Evolutionary conservation across 2,888 invertebrate genomes (phyloP).

Genomic region (Hermodice carunculata): DNA sequence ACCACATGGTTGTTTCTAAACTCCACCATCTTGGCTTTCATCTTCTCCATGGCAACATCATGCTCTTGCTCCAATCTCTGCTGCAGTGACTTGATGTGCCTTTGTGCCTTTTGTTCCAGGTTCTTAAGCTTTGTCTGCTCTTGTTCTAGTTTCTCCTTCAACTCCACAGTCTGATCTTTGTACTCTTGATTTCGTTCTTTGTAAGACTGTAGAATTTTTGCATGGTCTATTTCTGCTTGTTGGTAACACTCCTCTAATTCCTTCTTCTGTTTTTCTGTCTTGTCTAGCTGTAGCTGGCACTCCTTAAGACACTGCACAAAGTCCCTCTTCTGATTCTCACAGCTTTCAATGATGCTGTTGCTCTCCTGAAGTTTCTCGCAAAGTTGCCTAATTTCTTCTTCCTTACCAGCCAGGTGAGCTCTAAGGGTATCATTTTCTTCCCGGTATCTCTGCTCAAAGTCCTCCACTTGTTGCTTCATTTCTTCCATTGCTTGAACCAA

Average conservation of each 20-base stretch:
- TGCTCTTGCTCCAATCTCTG: slow-evolving; percentile 48
- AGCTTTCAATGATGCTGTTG: no score
- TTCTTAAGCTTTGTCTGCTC: slow-evolving; percentile 14
- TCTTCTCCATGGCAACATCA: slow-evolving; percentile 48
- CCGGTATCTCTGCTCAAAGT: no score
- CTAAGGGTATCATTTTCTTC: no score
- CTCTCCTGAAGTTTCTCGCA: no score
- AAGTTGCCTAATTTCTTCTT: no score
- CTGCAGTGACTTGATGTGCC: slow-evolving; percentile 11
- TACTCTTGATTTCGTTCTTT: slow-evolving; percentile 45
- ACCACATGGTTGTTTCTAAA: slow-evolving; percentile 42
- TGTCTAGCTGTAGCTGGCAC: slow-evolving; percentile 3
- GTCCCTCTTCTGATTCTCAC: slow-evolving; percentile 2
- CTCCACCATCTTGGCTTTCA: slow-evolving; percentile 53
- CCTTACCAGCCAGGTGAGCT: no score
- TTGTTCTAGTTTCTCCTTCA: slow-evolving; percentile 21
- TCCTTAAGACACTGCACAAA: not conserved
- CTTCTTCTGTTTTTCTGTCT: no score
- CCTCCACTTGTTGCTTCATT: no score
- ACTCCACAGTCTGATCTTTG: no score
- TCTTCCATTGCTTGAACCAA: no score
- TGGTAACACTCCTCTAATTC: slow-evolving; percentile 14
- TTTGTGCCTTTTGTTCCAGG: slow-evolving; percentile 5
- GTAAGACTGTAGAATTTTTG: slow-evolving; percentile 39
- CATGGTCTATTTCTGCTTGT: slow-evolving; percentile 44